Base-by-base conservation (phyloP, 2,113 vertebrate genomes). In the Pipra filicauda region DNA sequence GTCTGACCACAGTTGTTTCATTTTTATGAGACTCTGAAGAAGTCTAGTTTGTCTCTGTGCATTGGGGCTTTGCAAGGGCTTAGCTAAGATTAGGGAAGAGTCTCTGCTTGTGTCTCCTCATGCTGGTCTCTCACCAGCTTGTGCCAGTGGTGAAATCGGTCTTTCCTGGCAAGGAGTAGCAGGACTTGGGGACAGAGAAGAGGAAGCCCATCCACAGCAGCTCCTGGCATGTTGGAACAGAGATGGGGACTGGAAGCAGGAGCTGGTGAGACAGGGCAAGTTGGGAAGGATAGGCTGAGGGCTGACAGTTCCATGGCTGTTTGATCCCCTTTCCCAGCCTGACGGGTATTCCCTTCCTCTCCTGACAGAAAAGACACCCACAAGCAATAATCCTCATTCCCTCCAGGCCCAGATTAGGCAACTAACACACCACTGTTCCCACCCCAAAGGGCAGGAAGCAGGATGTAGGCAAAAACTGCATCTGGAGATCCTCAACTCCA, bases 11-110 rank as follows among this genome's bases (percentile, higher is more conserved):
- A 5, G 49, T 28, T 49, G 62, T 76, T 85, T 73, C 66, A 70
- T 58, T 72, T 95, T 96, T 88, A 74, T 12, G 81, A 69, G 44
- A 49, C 62, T 79, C n/a, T 41, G 66, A 69, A 76, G 48, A 69
- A 79, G 58, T 44, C 85, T 28, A 15, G 28, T 67, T 81, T 64
- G 57, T 84, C 65, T 55, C 48, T 73, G 62, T 62, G 62, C 92
- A 83, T 41, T 0, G 49, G 58, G 78, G 95, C 90, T 96, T 93
- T 93, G 78, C 66, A 54, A 49, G 54, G 28, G 88, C 85, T 94
- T 94, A 93, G 82, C 35, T 65, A 11, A 85, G 92, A 94, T 94
- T 85, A 95, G 41, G 30, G 39, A 35, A 85, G 81, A 88, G 85
- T 79, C 71, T 88, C 74, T 83, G 85, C 88, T 91, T 5, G 1